Conservation (phyloP, 2,113 vertebrate genomes). For the Uropsilus gracilis region DNA sequence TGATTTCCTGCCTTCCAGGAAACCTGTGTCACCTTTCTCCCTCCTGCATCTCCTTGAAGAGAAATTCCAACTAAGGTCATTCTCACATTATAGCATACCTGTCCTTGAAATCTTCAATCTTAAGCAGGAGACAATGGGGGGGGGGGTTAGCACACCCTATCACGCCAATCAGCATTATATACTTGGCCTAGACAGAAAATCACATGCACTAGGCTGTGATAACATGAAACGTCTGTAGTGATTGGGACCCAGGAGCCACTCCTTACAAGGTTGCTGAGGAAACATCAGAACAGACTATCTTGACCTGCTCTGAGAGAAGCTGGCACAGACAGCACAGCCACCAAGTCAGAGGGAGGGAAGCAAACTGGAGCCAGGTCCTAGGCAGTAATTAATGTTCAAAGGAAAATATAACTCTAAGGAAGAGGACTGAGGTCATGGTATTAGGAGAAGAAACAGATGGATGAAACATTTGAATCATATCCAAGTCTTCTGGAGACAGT, state of each 20-base stretch:
- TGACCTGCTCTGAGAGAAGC: not conserved
- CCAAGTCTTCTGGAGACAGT: constrained; percentile 41
- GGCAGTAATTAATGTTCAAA: constrained; percentile 9
- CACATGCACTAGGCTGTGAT: not conserved
- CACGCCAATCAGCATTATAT: not conserved
- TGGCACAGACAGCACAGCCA: not conserved
- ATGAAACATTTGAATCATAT: constrained; percentile 38
- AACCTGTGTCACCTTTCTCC: no score
- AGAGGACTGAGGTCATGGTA: not conserved
- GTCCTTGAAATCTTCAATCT: no score
- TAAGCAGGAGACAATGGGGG: no score
- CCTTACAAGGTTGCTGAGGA: not conserved
- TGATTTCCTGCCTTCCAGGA: no score
- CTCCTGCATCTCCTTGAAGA: no score
- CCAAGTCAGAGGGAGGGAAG: not conserved
- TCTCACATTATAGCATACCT: no score
- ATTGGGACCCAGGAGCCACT: not conserved
- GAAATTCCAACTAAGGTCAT: no score
- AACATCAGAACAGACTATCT: not conserved
- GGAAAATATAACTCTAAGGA: not conserved
- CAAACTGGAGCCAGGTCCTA: not conserved
- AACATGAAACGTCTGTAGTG: not conserved
- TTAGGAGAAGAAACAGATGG: constrained; percentile 57
- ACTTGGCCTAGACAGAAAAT: not conserved
- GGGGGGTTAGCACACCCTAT: no score